Evolutionary conservation across 1,140 invertebrate species (phyloP), one percentile per base, ranked within the genome.

Genomic region (Dreissena polymorpha): DNA sequence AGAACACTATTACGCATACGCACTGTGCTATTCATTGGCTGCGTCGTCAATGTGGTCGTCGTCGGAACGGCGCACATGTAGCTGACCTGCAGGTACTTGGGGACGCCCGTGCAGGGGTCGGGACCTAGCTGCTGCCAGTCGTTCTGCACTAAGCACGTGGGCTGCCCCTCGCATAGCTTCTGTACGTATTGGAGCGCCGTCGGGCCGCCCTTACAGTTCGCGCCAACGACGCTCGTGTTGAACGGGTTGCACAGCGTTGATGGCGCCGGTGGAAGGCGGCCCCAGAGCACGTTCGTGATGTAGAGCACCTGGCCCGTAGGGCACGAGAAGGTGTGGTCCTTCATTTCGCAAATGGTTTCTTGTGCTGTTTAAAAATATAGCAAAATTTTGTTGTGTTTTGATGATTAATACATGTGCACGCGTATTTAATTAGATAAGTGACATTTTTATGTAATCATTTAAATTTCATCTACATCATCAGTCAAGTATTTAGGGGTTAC

Each of bases 21-120:
- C n/a, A n/a, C n/a, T n/a, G n/a, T n/a, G n/a, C n/a, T n/a, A n/a
- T n/a, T n/a, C n/a, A n/a, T n/a, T 39, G 21, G 21, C 7, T 12
- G 12, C 14, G 69, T 71, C 16, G 75, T 27, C 0, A n/a, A n/a
- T 21, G 63, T 53, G 14, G 10, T 6, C 10, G 77, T 80, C 13
- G 77, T 80, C 8, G 77, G 77, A 14, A 80, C 51, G 18, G 53
- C 77, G 39, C 77, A 80, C 12, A n/a, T n/a, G 25, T 64, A 80
- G 27, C 64, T 80, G 10, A 80, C 77, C 57, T 80, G 77, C 25
- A 80, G 53, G 64, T 80, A 80, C 25, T 80, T 80, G 1, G 77
- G 77, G 13, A 80, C 71, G n/a, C 77, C 77, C 5, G 39, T 80
- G 29, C 77, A 80, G 2, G 77, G 77, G 50, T 80, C 77, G 5